Conservation (phyloP, 2,797 vertebrate genomes). For the Arremon brunneinucha region DNA sequence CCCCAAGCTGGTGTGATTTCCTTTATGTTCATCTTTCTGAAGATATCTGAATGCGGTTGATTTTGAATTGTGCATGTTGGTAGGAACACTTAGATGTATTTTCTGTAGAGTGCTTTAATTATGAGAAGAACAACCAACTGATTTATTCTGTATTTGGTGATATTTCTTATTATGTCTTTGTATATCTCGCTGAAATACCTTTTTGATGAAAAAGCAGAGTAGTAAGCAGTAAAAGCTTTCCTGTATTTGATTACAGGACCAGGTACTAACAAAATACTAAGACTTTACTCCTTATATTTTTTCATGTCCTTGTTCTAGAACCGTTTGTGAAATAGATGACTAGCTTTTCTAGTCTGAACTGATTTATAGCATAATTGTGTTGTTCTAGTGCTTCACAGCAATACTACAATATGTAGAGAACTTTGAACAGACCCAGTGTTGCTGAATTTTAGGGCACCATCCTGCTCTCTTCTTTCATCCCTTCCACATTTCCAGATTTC, state of each 20-base stretch:
- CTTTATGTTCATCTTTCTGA: neutral
- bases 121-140: neutral
- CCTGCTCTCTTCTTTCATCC: neutral
- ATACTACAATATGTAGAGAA: accelerated
- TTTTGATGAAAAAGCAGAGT: neutral
- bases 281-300: neutral
- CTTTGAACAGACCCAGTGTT: neutral
- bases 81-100: neutral
- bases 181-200: neutral
- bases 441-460: neutral
- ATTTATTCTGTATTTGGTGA: neutral
- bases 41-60: slow-evolving; percentile 19
- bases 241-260: neutral
- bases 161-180: neutral
- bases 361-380: neutral
- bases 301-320: neutral
- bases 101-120: slow-evolving; percentile 41
- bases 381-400: neutral
- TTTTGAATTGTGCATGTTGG: neutral
- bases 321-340: neutral
- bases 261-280: neutral
- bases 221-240: neutral
- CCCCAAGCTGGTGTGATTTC: neutral
- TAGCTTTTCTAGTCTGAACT: neutral
- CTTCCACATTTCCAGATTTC: neutral